These are phyloP conservation scores for Ophthalmotilapia sp. DNA, from an alignment of 2,113 vertebrate species.

Conservation along the genomic window DNA sequence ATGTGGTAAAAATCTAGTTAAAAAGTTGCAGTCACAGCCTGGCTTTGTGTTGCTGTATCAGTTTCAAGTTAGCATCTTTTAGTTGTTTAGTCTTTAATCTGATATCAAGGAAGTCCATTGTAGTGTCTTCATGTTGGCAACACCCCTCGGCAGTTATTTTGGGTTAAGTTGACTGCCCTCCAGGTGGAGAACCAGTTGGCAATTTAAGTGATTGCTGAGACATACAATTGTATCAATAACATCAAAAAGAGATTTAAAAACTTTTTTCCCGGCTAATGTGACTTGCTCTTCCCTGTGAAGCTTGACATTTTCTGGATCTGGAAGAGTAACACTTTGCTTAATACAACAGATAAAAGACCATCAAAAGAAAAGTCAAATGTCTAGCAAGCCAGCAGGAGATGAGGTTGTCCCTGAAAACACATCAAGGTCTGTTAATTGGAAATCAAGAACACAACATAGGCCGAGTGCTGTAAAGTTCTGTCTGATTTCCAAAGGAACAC, in stretches of 20 bases:
- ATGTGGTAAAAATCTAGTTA: conserved; percentile 32
- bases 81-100: neutral
- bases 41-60: neutral
- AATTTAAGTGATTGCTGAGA: neutral
- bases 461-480: neutral
- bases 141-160: neutral
- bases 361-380: neutral
- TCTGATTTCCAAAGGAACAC: neutral
- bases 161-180: neutral
- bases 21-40: neutral
- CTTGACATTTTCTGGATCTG: neutral
- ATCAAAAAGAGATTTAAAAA: neutral
- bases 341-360: neutral
- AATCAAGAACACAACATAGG: neutral
- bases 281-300: neutral
- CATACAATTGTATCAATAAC: neutral
- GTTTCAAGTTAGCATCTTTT: neutral
- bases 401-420: neutral
- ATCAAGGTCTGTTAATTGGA: neutral
- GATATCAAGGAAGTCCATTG: neutral
- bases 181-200: neutral
- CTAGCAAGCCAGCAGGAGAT: neutral
- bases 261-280: neutral
- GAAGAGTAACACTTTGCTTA: neutral
- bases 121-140: neutral